Percentiles rank a stretch among this genome's conserved stretches.
phyloP scores from a whole-genome alignment of 2,797 vertebrate genomes.

The Tapirus indicus region DNA sequence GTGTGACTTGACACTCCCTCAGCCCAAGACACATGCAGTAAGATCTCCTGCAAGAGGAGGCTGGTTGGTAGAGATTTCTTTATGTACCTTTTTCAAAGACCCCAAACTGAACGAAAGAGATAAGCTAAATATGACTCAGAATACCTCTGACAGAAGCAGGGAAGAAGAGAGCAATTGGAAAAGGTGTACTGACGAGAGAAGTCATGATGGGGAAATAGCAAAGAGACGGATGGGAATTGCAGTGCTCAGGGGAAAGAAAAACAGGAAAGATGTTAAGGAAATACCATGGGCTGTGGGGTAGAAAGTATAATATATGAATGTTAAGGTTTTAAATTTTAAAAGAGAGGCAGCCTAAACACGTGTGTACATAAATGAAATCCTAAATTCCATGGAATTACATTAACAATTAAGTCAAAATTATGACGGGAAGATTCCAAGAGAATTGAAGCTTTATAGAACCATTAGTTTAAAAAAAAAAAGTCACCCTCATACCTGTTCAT shows the following conservation, averaged over 20 bases:
- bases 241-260: background rate
- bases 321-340: background rate
- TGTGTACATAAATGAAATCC: background rate
- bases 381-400: background rate
- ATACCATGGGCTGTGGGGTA: background rate
- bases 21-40: too few species aligned
- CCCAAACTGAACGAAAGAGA: background rate
- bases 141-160: background rate
- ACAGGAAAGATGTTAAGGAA: background rate
- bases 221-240: background rate
- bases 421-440: background rate
- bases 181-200: background rate
- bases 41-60: rapidly evolving
- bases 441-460: background rate
- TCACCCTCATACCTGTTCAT: background rate
- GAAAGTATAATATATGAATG: background rate
- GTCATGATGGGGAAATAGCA: background rate
- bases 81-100: background rate
- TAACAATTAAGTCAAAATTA: background rate
- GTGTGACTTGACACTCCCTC: background rate
- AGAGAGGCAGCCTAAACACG: background rate
- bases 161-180: background rate
- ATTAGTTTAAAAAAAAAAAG: background rate
- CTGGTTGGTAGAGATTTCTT: background rate
- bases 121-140: background rate